Evolutionary conservation across 2,797 vertebrate genomes (phyloP).

Genomic region (Novumbra hubbsi): DNA sequence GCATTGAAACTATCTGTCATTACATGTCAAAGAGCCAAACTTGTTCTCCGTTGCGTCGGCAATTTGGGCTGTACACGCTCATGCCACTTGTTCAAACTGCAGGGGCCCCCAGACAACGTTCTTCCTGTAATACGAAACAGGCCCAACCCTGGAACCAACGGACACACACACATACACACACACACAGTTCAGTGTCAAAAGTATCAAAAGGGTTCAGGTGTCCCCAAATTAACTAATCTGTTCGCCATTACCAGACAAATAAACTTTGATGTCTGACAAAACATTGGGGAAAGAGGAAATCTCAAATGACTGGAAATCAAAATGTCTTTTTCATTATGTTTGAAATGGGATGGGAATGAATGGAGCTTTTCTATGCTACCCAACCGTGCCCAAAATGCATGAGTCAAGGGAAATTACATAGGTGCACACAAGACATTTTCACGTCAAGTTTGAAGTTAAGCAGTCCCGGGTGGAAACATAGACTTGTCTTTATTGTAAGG

Average conservation of each 20-base stretch:
- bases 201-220: slow-evolving; percentile 66
- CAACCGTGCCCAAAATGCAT: slow-evolving; percentile 31
- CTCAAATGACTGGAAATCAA: slow-evolving; percentile 71
- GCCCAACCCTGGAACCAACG: slow-evolving; percentile 32
- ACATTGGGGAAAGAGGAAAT: slow-evolving; percentile 65
- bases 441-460: slow-evolving; percentile 57
- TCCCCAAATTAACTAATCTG: slow-evolving; percentile 73
- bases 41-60: slow-evolving; percentile 49
- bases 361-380: slow-evolving; percentile 56
- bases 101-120: slow-evolving; percentile 56
- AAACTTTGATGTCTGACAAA: slow-evolving; percentile 76
- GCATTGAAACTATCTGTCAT: slow-evolving; percentile 68
- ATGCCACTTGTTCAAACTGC: slow-evolving; percentile 69
- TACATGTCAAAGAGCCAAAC: slow-evolving; percentile 65
- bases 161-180: slow-evolving; percentile 8
- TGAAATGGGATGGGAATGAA: slow-evolving; percentile 50
- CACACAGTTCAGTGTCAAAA: slow-evolving; percentile 59
- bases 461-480: slow-evolving; percentile 56
- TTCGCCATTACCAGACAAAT: slow-evolving; percentile 68
- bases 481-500: slow-evolving; percentile 35
- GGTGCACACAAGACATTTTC: slow-evolving; percentile 53
- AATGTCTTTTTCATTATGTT: slow-evolving; percentile 56
- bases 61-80: slow-evolving; percentile 55
- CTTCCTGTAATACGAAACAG: slow-evolving; percentile 68
- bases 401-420: slow-evolving; percentile 56